A percentile compares a stretch with the other conserved stretches of the same genome.
Evolutionary conservation across 2,888 invertebrate genomes (phyloP).

Genomic region (Maniola hyperantus): DNA sequence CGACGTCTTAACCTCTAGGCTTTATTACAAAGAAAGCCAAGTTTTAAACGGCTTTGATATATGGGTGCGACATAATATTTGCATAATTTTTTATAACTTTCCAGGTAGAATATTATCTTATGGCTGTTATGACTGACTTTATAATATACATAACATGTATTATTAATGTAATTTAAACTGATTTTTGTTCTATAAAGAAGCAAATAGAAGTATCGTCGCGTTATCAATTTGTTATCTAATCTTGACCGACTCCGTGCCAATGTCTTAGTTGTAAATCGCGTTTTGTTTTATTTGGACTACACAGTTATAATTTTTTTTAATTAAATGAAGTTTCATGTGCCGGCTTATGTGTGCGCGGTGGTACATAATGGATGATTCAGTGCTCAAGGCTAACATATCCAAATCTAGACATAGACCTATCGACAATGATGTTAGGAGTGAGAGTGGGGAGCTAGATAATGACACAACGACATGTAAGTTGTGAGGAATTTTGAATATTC

Average conservation of each 20-base stretch:
- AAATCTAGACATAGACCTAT: conserved; percentile 66
- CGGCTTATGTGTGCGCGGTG: conserved; percentile 43
- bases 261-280: conserved; percentile 73
- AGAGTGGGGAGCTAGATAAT: conserved; percentile 63
- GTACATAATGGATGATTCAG: conserved; percentile 62
- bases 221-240: conserved; percentile 74
- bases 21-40: too few species aligned
- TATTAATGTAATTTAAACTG: conserved; percentile 12
- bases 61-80: too few species aligned
- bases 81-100: too few species aligned
- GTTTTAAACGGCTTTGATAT: too few species aligned
- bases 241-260: conserved; percentile 58
- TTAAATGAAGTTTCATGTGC: conserved; percentile 41
- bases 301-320: conserved; percentile 46
- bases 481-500: conserved; percentile 3
- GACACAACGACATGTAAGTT: conserved; percentile 60
- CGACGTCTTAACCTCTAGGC: too few species aligned
- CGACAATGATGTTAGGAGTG: conserved; percentile 73
- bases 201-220: conserved; percentile 56
- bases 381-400: conserved; percentile 48
- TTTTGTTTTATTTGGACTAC: conserved; percentile 57
- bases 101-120: too few species aligned
- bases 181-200: conserved; percentile 16
- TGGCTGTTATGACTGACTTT: too few species aligned
- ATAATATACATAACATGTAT: not conserved